These are phyloP conservation scores for Tenthredo scrophulariae DNA, from an alignment of 2,888 invertebrate genomes.

Conservation along the genomic window DNA sequence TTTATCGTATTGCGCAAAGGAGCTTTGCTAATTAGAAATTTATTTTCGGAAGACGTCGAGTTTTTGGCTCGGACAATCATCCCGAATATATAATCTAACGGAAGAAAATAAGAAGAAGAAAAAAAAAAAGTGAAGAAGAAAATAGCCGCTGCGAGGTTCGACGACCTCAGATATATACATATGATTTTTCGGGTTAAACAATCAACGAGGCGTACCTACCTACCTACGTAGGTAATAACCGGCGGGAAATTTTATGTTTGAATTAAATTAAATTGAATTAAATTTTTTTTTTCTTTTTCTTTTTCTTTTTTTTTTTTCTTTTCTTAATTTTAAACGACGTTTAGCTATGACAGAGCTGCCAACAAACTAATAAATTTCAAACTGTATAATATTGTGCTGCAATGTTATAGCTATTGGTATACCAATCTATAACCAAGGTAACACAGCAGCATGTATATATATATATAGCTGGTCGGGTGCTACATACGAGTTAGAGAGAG, in stretches of 20 bases:
- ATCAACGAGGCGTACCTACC: background rate
- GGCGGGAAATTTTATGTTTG: background rate
- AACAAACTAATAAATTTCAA: background rate
- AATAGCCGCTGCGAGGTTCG: constrained; percentile 20
- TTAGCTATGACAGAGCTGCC: background rate
- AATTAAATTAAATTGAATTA: too few species aligned
- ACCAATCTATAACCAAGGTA: constrained; percentile 46
- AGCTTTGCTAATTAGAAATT: constrained; percentile 44
- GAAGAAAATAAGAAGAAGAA: background rate
- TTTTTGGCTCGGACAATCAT: constrained; percentile 30
- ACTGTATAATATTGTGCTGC: background rate
- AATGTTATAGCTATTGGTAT: constrained; percentile 38
- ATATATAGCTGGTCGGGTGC: constrained; percentile 58
- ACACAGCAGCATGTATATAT: constrained; percentile 4
- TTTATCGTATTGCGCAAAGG: constrained; percentile 47
- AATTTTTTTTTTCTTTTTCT: background rate
- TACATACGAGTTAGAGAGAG: constrained; percentile 48
- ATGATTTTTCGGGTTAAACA: constrained; percentile 9
- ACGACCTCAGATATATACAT: constrained; percentile 17
- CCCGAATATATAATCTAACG: background rate
- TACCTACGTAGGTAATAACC: background rate
- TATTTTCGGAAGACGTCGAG: background rate
- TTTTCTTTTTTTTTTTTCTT: background rate
- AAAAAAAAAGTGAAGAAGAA: background rate
- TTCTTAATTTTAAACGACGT: background rate